Conservation (phyloP, 2,797 vertebrate genomes). For the Lithobates sylvaticus region DNA sequence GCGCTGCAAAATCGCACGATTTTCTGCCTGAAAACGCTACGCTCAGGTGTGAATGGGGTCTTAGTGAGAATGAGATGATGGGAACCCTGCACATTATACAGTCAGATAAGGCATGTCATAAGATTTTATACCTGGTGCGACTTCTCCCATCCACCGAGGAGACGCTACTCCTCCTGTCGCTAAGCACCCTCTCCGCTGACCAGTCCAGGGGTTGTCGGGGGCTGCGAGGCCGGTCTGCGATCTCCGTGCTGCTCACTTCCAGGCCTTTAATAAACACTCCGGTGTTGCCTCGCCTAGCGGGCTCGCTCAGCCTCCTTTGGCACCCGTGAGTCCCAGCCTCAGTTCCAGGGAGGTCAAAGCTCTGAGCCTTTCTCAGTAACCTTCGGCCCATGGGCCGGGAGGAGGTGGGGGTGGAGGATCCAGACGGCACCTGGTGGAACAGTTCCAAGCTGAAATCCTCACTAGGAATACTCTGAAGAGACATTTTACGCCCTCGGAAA, state of each 20-base stretch:
- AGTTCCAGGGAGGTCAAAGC: constrained; percentile 82
- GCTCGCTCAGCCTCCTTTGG: constrained; percentile 78
- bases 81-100: too few species aligned
- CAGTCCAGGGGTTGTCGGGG: constrained; percentile 73
- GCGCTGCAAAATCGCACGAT: too few species aligned
- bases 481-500: constrained; percentile 42
- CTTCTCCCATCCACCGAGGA: constrained; percentile 68
- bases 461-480: constrained; percentile 69
- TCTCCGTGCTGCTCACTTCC: constrained; percentile 85
- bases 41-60: too few species aligned
- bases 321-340: constrained; percentile 73
- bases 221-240: constrained; percentile 70
- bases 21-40: too few species aligned
- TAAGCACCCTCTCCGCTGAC: constrained; percentile 64
- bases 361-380: constrained; percentile 86
- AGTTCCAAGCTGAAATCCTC: constrained; percentile 69
- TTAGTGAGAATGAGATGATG: too few species aligned
- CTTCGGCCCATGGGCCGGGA: constrained; percentile 69
- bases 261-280: constrained; percentile 85
- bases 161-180: constrained; percentile 67
- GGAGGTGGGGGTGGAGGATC: constrained; percentile 49
- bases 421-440: constrained; percentile 58
- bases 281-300: constrained; percentile 78
- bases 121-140: constrained; percentile 81
- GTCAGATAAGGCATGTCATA: background rate